Conservation (phyloP, 2,113 vertebrate species). For the Anser cygnoides region DNA sequence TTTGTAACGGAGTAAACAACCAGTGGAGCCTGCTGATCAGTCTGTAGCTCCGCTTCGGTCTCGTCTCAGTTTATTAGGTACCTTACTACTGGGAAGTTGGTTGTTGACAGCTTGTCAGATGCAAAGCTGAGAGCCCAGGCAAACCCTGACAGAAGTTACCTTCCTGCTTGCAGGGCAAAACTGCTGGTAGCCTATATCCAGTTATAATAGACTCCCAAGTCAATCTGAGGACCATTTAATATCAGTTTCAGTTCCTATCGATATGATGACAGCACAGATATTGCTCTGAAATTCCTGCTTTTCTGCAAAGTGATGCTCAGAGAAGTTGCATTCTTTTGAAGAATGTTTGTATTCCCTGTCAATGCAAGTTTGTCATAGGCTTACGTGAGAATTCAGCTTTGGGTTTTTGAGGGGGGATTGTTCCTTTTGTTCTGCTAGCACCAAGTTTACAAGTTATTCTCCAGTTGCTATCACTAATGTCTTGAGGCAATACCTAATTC, state of each 20-base stretch:
- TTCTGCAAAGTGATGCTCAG: background rate
- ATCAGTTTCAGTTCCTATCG: background rate
- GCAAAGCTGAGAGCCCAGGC: background rate
- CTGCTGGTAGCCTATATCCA: background rate
- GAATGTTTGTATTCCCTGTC: fast-evolving
- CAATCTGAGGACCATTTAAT: background rate
- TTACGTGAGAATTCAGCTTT: background rate
- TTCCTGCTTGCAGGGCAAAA: background rate
- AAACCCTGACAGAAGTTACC: fast-evolving
- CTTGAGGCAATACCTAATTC: background rate
- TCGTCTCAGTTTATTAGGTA: background rate
- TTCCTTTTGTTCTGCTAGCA: background rate
- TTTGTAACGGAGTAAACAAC: fast-evolving
- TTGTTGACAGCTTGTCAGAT: background rate
- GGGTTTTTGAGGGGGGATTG: background rate
- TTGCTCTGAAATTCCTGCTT: background rate
- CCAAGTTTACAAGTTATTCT: background rate
- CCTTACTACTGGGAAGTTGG: background rate
- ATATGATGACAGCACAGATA: background rate
- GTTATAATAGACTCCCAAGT: background rate
- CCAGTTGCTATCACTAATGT: background rate
- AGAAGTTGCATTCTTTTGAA: background rate
- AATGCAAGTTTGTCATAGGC: background rate
- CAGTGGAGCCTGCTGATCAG: background rate
- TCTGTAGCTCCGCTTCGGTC: background rate